A percentile compares a stretch with the other conserved stretches of the same genome.
phyloP scores from a whole-genome alignment of 2,113 vertebrate genomes.

The Polypterus senegalus region DNA sequence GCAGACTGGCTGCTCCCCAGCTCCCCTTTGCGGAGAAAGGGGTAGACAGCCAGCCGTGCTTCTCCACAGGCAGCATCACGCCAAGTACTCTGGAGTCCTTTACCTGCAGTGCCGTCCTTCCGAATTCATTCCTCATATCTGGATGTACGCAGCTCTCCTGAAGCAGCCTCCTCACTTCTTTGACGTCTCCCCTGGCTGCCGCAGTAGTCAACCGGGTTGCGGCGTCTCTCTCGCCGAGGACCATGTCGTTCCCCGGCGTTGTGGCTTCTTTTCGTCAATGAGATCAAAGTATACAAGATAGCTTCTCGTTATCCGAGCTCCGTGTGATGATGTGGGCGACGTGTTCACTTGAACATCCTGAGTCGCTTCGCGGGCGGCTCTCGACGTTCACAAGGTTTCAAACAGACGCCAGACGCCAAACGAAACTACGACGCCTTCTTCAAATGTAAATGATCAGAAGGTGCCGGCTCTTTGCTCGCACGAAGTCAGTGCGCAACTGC shows the following conservation, averaged over 20 bases:
- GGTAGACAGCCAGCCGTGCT: background rate
- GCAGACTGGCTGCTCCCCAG: no score
- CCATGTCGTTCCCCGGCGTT: conserved; percentile 36
- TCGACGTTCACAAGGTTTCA: no score
- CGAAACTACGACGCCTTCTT: no score
- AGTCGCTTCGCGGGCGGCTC: no score
- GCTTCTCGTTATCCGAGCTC: background rate
- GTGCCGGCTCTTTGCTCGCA: no score
- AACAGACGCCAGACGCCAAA: no score
- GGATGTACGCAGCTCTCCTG: conserved; percentile 60
- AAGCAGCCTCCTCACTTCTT: conserved; percentile 66
- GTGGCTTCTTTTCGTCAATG: no score
- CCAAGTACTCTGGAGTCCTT: conserved; percentile 7
- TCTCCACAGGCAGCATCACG: fast-evolving
- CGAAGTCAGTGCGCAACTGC: no score
- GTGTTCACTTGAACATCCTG: no score
- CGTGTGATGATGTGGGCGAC: no score
- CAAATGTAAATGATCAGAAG: no score
- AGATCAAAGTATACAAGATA: background rate
- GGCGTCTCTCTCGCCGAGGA: conserved; percentile 53
- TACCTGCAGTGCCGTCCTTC: conserved; percentile 74
- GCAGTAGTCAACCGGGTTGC: conserved; percentile 67
- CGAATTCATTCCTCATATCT: conserved; percentile 65
- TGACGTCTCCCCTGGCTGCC: conserved; percentile 58
- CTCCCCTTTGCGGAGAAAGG: no score